Conservation (phyloP, 2,113 vertebrate species). For the Pterophyllum scalare region DNA sequence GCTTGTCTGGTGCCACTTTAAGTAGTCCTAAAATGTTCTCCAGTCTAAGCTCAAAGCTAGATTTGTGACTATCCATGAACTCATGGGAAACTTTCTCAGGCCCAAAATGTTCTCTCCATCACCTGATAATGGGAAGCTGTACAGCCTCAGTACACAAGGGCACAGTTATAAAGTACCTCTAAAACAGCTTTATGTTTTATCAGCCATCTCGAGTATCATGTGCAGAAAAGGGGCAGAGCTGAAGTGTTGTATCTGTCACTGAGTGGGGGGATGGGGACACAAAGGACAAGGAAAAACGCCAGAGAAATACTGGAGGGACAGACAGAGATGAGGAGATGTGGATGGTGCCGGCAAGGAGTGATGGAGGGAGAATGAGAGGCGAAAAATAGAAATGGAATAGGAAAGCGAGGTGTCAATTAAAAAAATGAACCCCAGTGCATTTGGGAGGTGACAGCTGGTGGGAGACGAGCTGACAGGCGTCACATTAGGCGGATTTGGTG, state of each 20-base stretch:
- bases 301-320: constrained; percentile 74
- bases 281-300: constrained; percentile 73
- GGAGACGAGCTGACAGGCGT: constrained; percentile 92
- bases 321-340: constrained; percentile 55
- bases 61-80: constrained; percentile 58
- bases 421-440: constrained; percentile 88
- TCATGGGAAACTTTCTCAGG: constrained; percentile 67
- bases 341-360: constrained; percentile 62
- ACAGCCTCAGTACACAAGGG: constrained; percentile 75
- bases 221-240: constrained; percentile 66
- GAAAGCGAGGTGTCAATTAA: constrained; percentile 97
- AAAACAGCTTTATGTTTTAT: constrained; percentile 80
- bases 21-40: constrained; percentile 22
- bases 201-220: constrained; percentile 77
- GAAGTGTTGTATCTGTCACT: constrained; percentile 66
- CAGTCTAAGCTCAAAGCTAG: constrained; percentile 17
- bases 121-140: constrained; percentile 69
- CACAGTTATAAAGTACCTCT: constrained; percentile 75
- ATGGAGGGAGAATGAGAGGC: constrained; percentile 75
- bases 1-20: background rate
- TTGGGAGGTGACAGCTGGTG: constrained; percentile 89
- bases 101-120: constrained; percentile 75
- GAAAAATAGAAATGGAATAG: constrained; percentile 81
- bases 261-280: constrained; percentile 52
- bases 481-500: constrained; percentile 84